These are phyloP conservation scores for Darevskia nairensis DNA, from an alignment of 2,797 vertebrate species.

Conservation along the genomic window DNA sequence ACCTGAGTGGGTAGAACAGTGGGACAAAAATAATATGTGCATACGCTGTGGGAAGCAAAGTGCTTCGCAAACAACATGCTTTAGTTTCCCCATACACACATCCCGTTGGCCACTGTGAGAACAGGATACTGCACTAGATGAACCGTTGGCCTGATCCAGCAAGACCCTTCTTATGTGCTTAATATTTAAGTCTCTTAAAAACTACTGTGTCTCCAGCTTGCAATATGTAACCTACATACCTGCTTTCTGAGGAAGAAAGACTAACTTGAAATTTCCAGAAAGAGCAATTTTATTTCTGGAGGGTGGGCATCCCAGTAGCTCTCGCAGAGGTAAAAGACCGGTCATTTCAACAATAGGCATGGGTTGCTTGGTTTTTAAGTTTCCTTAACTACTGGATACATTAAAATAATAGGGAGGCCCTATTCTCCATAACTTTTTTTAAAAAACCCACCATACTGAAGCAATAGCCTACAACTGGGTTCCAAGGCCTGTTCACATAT, in stretches of 20 bases:
- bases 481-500: neutral
- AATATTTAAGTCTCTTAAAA: neutral
- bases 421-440: neutral
- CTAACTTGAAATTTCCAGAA: slow-evolving; percentile 2
- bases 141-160: too few species aligned
- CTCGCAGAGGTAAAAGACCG: neutral
- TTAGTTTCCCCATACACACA: too few species aligned
- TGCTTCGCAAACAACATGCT: neutral
- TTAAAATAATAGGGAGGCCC: neutral
- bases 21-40: neutral
- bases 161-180: too few species aligned
- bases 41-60: neutral
- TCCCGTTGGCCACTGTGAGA: too few species aligned
- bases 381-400: neutral
- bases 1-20: neutral
- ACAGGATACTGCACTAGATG: too few species aligned
- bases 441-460: neutral
- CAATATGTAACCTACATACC: neutral
- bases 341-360: neutral
- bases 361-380: neutral
- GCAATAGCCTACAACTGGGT: neutral
- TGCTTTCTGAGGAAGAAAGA: neutral
- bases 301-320: neutral
- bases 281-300: neutral
- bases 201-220: neutral